Base-by-base conservation (phyloP, 2,888 invertebrate species). In the Habrosyne pyritoides region DNA sequence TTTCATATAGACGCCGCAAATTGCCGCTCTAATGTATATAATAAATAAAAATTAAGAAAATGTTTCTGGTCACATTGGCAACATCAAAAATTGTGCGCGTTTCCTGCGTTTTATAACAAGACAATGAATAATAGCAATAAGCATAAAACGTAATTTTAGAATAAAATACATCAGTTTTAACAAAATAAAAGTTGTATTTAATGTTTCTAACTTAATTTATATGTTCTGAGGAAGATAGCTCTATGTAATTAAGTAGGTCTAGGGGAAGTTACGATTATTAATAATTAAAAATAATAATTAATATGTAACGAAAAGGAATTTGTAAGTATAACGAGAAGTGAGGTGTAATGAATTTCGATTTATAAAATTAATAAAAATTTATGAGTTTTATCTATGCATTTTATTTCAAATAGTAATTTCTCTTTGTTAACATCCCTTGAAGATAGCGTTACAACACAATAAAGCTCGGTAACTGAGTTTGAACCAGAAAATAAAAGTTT, bases 351-450 rank as follows among this genome's bases (percentile, higher is more conserved):
- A 91, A 88, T 89, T 91, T 91, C 90, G 82, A 91, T 91, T 91
- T 91, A 91, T 91, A 91, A 91, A 91, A 89, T 87, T 87, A 91
- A 91, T 91, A 91, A 91, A 89, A 91, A 90, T 89, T 90, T 86
- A 90, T 84, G 91, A 91, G 91, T 91, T 91, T 91, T 86, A 89
- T 64, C 49, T 28, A 21, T 67, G 66, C 53, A 66, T 76, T 81
- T 77, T 66, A 74, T 81, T 78, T 77, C 69, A 60, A 47, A 55
- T 55, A 57, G 33, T 46, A 10, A 7, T 21, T 28, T 50, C 10
- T 47, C 26, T 52, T 28, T 8, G 30, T 30, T 10, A 12, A 42
- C 42, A 55, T 33, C 47, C 30, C n/a, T 46, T 12, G 24, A 24
- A 24, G 4, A 24, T 7, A 24, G n/a, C n/a, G n/a, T n/a, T 24